Conservation (phyloP, 2,888 invertebrate genomes). For the Hyposoter dolosus region DNA sequence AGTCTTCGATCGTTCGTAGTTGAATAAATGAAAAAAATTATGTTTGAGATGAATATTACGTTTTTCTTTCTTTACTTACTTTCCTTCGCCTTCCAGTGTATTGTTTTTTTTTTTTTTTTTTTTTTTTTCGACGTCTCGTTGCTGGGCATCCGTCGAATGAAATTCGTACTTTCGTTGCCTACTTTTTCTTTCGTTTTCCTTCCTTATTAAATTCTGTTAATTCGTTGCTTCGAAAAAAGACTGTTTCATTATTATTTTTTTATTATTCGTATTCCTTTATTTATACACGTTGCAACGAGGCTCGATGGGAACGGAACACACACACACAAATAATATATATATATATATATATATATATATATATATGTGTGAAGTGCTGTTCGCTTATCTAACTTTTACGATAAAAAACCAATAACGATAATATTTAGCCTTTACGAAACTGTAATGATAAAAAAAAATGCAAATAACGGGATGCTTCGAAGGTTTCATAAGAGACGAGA, state of each 20-base stretch:
- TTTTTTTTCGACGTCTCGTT: constrained; percentile 59
- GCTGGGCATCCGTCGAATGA: neutral
- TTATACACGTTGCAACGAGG: constrained; percentile 26
- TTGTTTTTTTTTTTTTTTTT: constrained; percentile 60
- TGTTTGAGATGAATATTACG: constrained; percentile 32
- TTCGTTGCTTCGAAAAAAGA: neutral
- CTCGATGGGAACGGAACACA: constrained; percentile 28
- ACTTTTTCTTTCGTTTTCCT: constrained; percentile 23
- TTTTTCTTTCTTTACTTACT: constrained; percentile 43
- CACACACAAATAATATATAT: constrained; percentile 5
- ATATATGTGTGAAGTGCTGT: constrained; percentile 54
- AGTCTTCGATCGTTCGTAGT: constrained; percentile 43
- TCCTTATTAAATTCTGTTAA: neutral
- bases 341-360: constrained; percentile 5
- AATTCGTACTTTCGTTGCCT: too few relatives aligned
- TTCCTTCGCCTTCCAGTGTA: constrained; percentile 10
- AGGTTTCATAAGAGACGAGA: constrained; percentile 53
- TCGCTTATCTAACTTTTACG: constrained; percentile 62
- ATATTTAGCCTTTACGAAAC: constrained; percentile 56
- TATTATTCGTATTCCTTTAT: constrained; percentile 13
- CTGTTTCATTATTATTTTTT: constrained; percentile 28
- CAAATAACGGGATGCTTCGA: constrained; percentile 58
- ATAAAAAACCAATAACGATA: constrained; percentile 57
- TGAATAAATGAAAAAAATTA: constrained; percentile 34
- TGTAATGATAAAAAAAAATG: constrained; percentile 44